Base-by-base conservation (phyloP, 2,797 vertebrate genomes). In the Enteromius thamalakanensis region DNA sequence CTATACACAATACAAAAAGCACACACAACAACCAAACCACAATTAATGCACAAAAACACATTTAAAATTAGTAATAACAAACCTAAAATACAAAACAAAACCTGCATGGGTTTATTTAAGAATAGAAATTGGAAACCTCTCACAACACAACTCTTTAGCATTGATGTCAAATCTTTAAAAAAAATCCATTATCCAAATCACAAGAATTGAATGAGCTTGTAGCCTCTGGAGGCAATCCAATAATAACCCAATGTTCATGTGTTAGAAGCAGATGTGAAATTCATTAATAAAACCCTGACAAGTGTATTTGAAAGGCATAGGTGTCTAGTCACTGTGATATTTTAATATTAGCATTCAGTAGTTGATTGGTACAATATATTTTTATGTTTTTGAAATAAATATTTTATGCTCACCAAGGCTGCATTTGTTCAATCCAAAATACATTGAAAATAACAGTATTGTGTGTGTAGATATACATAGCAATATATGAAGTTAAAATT, bases 81-180 rank as follows among this genome's bases (percentile, higher is more conserved):
- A 32, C 2, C 6, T 37, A 37, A 37, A 5, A 62, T 26, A 26
- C n/a, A 62, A 62, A 23, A 62, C 3, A 21, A 21, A 40, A 37
- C 64, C 5, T 32, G 4, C 10, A 19, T 15, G 0, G 10, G 19
- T 4, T 68, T 40, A 67, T 67, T 67, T 67, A 26, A n/a, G 34
- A 40, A 67, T 37, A 67, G 17, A 37, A 67, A 67, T 67, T n/a
- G 7, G 9, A 23, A 12, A 1, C 49, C 60, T 62, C 19, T 26
- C 60, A 17, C 72, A 83, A 78, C 53, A 71, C 26, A 26, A 1
- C 55, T 79, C 75, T 51, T 84, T 84, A 67, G 53, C 51, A 23
- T 83, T 86, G 80, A 14, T 47, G 76, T 64, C 76, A 34, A 80
- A n/a, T 84, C 65, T 70, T 68, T 83, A 58, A 74, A 76, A 74